Percentiles rank a stretch among this genome's conserved stretches.
phyloP scores from a whole-genome alignment of 2,113 vertebrate genomes.

The Cranoglanis bouderius region DNA sequence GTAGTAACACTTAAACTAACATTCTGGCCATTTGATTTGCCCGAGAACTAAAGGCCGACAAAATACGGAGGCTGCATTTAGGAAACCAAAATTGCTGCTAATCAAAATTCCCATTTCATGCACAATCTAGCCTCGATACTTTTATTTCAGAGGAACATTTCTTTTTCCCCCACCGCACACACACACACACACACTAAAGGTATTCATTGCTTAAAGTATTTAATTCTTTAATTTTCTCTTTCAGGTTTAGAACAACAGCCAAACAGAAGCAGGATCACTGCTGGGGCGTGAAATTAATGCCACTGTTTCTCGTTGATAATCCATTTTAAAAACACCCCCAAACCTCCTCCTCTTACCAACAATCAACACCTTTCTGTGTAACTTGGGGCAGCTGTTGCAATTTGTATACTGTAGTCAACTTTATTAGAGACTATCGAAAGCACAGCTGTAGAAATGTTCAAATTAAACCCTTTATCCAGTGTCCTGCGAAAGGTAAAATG shows the following conservation, averaged over 20 bases:
- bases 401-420: background rate
- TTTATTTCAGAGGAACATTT: background rate
- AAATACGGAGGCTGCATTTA: conserved; percentile 5
- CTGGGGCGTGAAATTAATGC: conserved; percentile 48
- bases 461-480: conserved; percentile 12
- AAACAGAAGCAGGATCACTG: conserved; percentile 35
- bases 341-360: background rate
- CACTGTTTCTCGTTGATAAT: conserved; percentile 45
- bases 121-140: background rate
- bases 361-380: conserved; percentile 40
- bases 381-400: conserved; percentile 16
- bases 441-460: background rate
- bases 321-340: conserved; percentile 28
- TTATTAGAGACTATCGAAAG: conserved; percentile 7
- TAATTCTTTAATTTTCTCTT: conserved; percentile 14
- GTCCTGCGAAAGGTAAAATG: conserved; percentile 16
- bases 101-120: conserved; percentile 15
- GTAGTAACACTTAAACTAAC: background rate
- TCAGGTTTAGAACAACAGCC: conserved; percentile 44
- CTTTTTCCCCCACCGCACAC: conserved; percentile 1
- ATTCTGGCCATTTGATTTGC: background rate
- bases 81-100: background rate
- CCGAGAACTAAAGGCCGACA: background rate
- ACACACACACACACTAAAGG: conserved; percentile 14
- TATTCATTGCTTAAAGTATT: background rate